Conservation (phyloP, 2,113 vertebrate species). For the Dasyprocta punctata region DNA sequence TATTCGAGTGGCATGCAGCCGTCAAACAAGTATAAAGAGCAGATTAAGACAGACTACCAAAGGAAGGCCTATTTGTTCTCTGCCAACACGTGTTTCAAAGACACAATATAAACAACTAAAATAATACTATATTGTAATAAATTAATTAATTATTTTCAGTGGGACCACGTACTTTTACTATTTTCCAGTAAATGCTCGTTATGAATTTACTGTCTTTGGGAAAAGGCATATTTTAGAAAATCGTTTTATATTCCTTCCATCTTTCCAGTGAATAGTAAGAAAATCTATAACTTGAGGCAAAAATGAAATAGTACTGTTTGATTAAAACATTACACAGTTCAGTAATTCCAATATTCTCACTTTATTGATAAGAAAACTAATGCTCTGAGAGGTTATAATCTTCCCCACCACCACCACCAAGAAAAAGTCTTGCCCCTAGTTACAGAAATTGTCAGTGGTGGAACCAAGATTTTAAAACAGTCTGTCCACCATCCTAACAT, state of each 20-base stretch:
- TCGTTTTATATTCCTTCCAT: neutral
- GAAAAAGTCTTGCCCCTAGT: slow-evolving; percentile 16
- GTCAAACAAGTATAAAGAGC: neutral
- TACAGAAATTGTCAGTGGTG: slow-evolving; percentile 12
- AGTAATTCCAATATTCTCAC: slow-evolving; percentile 52
- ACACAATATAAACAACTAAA: neutral
- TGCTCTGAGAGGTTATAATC: slow-evolving; percentile 33
- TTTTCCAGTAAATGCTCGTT: neutral
- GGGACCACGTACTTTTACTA: neutral
- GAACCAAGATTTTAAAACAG: slow-evolving; percentile 44
- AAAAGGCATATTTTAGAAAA: neutral
- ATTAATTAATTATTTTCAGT: slow-evolving; percentile 12
- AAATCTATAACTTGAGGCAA: slow-evolving; percentile 34
- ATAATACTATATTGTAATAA: neutral
- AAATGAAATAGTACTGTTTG: slow-evolving; percentile 37
- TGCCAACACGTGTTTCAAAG: neutral
- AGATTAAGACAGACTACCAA: neutral
- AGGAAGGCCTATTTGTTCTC: slow-evolving; percentile 30
- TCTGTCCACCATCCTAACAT: neutral
- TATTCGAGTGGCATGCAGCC: neutral
- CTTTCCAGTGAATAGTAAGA: slow-evolving; percentile 28
- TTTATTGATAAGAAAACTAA: slow-evolving; percentile 35
- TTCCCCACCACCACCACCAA: neutral
- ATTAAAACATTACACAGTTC: slow-evolving; percentile 25
- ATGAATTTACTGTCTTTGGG: neutral